These are phyloP conservation scores for Choristoneura rosaceana DNA, from an alignment of 2,888 invertebrate species.

Conservation along the genomic window DNA sequence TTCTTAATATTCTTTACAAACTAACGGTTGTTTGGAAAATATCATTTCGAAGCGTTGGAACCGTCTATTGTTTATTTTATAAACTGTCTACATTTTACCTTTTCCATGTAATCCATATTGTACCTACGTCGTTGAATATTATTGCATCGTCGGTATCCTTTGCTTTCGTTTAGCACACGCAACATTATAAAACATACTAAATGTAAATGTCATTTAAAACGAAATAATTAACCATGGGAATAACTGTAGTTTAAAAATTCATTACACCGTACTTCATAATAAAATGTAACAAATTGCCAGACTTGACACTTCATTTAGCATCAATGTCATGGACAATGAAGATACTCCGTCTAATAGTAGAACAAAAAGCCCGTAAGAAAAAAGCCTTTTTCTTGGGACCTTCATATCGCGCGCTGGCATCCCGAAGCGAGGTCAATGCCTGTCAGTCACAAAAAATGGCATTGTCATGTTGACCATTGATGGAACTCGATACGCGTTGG, in stretches of 20 bases:
- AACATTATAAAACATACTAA: too few relatives aligned
- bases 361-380: conserved; percentile 58
- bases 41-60: background rate
- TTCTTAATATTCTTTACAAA: background rate
- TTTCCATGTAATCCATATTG: background rate
- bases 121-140: background rate
- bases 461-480: conserved; percentile 74
- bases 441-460: conserved; percentile 62
- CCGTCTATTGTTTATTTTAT: background rate
- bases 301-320: conserved; percentile 74
- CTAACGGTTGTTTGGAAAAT: background rate
- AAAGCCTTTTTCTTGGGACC: conserved; percentile 55
- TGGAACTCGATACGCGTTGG: conserved; percentile 61
- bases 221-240: background rate
- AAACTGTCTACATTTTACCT: background rate
- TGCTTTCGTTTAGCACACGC: too few relatives aligned
- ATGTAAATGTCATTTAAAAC: conserved; percentile 1
- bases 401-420: conserved; percentile 57
- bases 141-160: too few relatives aligned
- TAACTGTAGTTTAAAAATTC: conserved; percentile 44
- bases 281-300: conserved; percentile 62
- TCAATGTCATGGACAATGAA: conserved; percentile 71
- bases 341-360: conserved; percentile 58
- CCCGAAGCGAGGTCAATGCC: conserved; percentile 67
- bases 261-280: conserved; percentile 50